Conservation (phyloP, 1,140 invertebrate genomes). For the Drosophila chauvacae region DNA sequence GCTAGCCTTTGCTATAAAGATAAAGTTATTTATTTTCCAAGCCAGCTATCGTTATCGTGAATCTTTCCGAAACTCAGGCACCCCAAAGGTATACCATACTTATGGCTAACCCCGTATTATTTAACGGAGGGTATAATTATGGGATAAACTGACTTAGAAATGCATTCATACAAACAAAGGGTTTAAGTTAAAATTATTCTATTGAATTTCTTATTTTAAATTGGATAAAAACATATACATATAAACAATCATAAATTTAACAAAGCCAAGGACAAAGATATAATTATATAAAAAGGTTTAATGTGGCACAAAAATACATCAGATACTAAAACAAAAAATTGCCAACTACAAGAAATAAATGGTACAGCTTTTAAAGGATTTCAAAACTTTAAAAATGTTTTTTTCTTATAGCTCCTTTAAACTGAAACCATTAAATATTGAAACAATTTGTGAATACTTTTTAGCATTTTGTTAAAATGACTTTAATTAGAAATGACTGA, state of each 20-base stretch:
- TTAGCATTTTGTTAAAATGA: too few species aligned
- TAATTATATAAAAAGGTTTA: too few species aligned
- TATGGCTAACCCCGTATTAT: background rate
- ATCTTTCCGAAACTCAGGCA: background rate
- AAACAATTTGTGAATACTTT: too few species aligned
- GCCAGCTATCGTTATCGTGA: background rate
- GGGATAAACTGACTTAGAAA: background rate
- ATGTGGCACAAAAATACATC: too few species aligned
- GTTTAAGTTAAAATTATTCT: background rate
- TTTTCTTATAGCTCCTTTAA: too few species aligned
- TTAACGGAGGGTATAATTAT: background rate
- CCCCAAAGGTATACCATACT: background rate
- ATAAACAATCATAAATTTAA: accelerated
- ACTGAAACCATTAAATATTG: too few species aligned
- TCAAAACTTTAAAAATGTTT: too few species aligned
- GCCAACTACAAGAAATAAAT: too few species aligned
- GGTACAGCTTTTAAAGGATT: too few species aligned
- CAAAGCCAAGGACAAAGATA: too few species aligned
- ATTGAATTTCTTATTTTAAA: background rate
- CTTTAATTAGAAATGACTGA: background rate
- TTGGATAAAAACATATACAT: too few species aligned
- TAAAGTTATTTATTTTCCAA: background rate
- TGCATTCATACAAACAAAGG: too few species aligned
- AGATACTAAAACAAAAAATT: background rate
- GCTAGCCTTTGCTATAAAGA: background rate